phyloP scores from a whole-genome alignment of 2,797 vertebrate genomes.

The Caiman crocodilus region DNA sequence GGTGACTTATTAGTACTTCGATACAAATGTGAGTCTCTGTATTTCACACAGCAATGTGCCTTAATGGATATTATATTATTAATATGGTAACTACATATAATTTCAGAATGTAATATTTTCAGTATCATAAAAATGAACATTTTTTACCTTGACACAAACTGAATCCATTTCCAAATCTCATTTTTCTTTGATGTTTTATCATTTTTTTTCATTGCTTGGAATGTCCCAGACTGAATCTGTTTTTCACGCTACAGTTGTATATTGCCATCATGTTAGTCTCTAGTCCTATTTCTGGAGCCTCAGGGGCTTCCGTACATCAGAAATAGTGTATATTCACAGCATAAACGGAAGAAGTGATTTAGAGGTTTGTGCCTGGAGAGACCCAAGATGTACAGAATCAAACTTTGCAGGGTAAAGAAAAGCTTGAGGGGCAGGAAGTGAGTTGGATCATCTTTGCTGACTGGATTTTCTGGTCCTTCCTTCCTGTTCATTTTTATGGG shows the following conservation, averaged over 20 bases:
- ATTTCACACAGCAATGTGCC: background rate
- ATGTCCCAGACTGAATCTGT: background rate
- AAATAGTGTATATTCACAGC: background rate
- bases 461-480: background rate
- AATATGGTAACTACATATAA: background rate
- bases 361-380: too few species aligned
- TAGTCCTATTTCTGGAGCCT: background rate
- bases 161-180: background rate
- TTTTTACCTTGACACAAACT: background rate
- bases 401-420: background rate
- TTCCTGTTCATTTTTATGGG: too few species aligned
- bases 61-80: background rate
- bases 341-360: too few species aligned
- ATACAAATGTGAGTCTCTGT: background rate
- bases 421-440: background rate
- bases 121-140: background rate
- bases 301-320: background rate
- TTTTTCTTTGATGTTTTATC: background rate
- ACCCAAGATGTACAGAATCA: background rate
- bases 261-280: background rate
- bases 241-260: background rate
- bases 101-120: background rate
- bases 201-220: background rate
- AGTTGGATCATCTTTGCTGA: background rate
- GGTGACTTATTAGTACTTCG: background rate